Percentiles rank a stretch among this genome's conserved stretches.
These are phyloP conservation scores for Malurus splendens DNA, from an alignment of 2,797 vertebrate genomes.

Conservation along the genomic window DNA sequence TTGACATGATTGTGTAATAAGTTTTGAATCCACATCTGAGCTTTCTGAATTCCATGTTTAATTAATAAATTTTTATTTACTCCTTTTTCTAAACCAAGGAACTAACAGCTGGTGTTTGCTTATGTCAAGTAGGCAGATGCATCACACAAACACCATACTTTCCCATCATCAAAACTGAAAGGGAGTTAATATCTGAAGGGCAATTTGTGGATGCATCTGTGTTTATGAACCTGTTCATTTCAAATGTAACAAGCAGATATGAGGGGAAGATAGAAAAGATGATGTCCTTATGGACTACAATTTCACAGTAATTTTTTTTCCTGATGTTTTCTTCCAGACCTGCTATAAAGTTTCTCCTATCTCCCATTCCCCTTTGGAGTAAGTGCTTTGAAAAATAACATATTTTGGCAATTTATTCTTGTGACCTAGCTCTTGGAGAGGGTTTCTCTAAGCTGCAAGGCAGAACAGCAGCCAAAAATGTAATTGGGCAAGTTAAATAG, in stretches of 20 bases:
- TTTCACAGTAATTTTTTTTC: neutral
- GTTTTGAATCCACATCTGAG: neutral
- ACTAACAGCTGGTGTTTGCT: constrained; percentile 25
- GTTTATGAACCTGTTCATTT: neutral
- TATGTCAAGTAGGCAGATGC: neutral
- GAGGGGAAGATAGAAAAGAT: neutral
- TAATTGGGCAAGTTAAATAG: neutral
- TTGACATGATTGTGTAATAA: neutral
- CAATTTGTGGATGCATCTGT: neutral
- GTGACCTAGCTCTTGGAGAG: neutral
- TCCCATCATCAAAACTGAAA: neutral
- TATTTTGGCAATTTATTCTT: neutral
- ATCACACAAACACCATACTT: neutral
- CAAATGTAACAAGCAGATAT: neutral
- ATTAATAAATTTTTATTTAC: constrained; percentile 1
- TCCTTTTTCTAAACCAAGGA: constrained; percentile 2
- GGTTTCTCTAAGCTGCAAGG: neutral
- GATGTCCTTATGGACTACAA: neutral
- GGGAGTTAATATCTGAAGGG: neutral
- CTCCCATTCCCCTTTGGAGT: neutral
- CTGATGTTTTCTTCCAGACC: neutral
- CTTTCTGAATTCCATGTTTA: neutral
- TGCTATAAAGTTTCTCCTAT: neutral
- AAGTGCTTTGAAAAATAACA: neutral
- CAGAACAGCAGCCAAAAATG: constrained; percentile 4